Evolutionary conservation across 2,888 invertebrate species (phyloP).

Genomic region (Macrophya alboannulata): DNA sequence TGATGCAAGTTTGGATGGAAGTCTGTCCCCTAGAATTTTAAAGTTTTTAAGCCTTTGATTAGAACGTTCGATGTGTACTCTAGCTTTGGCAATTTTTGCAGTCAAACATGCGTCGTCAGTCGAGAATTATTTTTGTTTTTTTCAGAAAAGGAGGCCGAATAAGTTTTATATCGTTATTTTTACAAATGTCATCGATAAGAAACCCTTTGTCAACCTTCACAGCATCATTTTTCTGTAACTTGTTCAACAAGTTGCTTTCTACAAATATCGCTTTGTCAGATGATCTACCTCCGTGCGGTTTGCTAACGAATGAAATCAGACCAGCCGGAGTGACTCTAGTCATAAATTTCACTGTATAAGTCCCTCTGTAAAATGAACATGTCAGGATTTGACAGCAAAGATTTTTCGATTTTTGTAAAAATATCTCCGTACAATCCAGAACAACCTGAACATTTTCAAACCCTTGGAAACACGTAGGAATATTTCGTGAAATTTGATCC

Average conservation of each 20-base stretch:
- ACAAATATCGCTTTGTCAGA: slow-evolving; percentile 57
- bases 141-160: slow-evolving; percentile 63
- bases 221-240: slow-evolving; percentile 55
- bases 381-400: slow-evolving; percentile 52
- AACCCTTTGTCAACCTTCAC: slow-evolving; percentile 58
- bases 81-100: slow-evolving; percentile 61
- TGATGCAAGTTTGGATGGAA: slow-evolving; percentile 32
- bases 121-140: slow-evolving; percentile 61
- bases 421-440: slow-evolving; percentile 64
- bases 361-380: slow-evolving; percentile 33
- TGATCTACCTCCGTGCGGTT: slow-evolving; percentile 51
- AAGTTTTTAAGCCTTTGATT: slow-evolving; percentile 59
- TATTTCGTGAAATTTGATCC: slow-evolving; percentile 58
- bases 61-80: slow-evolving; percentile 62
- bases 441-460: slow-evolving; percentile 61
- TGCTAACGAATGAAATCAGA: slow-evolving; percentile 36
- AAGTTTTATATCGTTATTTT: slow-evolving; percentile 52
- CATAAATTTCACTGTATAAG: slow-evolving; percentile 24
- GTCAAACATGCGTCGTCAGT: slow-evolving; percentile 59
- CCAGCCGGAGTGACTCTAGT: slow-evolving; percentile 51
- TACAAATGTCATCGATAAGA: slow-evolving; percentile 58
- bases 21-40: slow-evolving; percentile 35
- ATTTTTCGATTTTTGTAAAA: slow-evolving; percentile 58
- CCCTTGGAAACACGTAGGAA: slow-evolving; percentile 62
- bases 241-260: slow-evolving; percentile 45